A percentile compares a stretch with the other conserved stretches of the same genome.
These are phyloP conservation scores for Pimephales promelas DNA, from an alignment of 2,113 vertebrate species.

Conservation along the genomic window DNA sequence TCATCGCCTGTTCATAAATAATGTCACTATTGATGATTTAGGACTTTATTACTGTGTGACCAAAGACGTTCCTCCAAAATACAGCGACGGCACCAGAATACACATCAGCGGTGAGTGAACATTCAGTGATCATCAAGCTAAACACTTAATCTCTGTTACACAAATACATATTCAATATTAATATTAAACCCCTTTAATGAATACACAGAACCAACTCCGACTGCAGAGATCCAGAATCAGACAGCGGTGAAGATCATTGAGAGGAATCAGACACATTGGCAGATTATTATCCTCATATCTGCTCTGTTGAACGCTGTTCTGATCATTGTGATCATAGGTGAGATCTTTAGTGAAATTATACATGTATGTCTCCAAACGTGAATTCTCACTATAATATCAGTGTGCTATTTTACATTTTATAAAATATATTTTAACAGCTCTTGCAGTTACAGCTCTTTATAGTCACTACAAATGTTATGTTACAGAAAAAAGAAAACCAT, in stretches of 20 bases:
- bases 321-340: background rate
- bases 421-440: background rate
- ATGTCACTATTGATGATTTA: background rate
- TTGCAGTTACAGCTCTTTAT: background rate
- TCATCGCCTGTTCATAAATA: background rate
- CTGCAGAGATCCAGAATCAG: background rate
- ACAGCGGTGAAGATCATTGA: background rate
- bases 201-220: too few relatives aligned
- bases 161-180: too few relatives aligned
- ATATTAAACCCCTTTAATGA: too few relatives aligned
- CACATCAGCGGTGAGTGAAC: background rate
- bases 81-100: background rate
- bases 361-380: background rate
- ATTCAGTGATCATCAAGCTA: background rate
- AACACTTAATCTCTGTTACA: too few relatives aligned
- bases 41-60: background rate
- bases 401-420: background rate
- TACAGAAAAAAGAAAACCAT: background rate
- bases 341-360: background rate
- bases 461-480: background rate
- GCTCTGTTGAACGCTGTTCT: background rate
- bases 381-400: background rate
- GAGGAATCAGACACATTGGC: background rate
- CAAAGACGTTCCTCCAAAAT: fast-evolving
- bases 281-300: background rate